Percentiles rank a stretch among this genome's conserved stretches.
phyloP scores from a whole-genome alignment of 2,797 vertebrate species.

The Myotis pilosus region DNA sequence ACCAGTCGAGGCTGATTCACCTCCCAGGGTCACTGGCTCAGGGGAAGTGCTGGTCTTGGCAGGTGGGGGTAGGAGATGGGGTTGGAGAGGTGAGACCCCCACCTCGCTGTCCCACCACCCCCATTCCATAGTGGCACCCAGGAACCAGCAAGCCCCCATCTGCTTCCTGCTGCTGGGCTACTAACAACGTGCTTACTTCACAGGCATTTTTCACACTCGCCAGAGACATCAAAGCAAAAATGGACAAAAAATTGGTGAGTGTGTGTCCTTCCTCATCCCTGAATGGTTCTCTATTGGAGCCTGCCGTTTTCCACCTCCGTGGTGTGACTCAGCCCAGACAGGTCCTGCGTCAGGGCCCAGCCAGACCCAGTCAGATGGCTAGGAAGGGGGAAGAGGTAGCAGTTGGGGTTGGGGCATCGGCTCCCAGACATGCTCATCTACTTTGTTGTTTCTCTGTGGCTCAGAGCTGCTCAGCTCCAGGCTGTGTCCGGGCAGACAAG shows the following conservation, averaged over 20 bases:
- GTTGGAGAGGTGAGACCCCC: neutral
- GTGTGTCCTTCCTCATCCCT: neutral
- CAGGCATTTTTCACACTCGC: constrained; percentile 98
- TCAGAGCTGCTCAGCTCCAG: neutral
- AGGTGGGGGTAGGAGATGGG: neutral
- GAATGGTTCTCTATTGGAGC: accelerated
- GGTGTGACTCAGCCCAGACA: neutral
- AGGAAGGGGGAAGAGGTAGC: neutral
- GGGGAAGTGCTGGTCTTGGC: neutral
- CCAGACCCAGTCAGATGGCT: neutral
- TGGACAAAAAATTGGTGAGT: constrained; percentile 99
- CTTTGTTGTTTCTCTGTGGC: neutral
- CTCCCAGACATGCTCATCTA: neutral
- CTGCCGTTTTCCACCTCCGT: accelerated
- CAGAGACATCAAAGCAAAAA: constrained; percentile 99
- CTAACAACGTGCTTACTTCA: neutral
- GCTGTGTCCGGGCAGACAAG: neutral
- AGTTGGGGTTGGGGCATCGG: neutral
- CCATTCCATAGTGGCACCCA: accelerated
- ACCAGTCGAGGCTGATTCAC: neutral
- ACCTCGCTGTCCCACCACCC: neutral
- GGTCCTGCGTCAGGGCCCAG: neutral
- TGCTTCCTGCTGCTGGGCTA: neutral
- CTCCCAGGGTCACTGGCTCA: neutral
- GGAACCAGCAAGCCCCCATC: neutral